Conservation (phyloP, 2,113 vertebrate genomes). For the Microcebus lehilahytsara region DNA sequence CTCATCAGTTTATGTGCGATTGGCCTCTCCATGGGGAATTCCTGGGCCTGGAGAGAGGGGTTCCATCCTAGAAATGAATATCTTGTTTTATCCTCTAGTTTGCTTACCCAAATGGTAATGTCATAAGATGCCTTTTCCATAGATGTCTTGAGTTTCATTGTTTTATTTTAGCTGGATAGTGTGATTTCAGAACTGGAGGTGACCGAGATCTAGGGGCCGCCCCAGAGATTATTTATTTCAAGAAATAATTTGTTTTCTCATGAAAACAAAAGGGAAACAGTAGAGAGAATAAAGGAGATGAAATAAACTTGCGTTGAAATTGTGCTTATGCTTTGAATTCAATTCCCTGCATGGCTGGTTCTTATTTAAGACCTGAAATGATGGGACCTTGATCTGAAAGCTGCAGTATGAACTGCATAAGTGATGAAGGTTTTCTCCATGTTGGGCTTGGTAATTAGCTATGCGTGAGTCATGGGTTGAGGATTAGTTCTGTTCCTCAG, state of each 20-base stretch:
- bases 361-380: slow-evolving; percentile 35
- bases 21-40: neutral
- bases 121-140: neutral
- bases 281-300: neutral
- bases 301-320: slow-evolving; percentile 35
- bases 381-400: slow-evolving; percentile 17
- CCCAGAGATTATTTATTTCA: neutral
- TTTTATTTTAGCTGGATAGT: neutral
- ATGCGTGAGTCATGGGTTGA: slow-evolving; percentile 2
- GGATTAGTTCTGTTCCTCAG: slow-evolving; percentile 67
- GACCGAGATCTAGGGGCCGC: neutral
- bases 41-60: neutral
- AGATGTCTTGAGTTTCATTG: neutral
- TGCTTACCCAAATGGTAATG: neutral
- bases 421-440: neutral
- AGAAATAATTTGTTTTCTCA: slow-evolving; percentile 43
- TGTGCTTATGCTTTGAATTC: slow-evolving; percentile 35
- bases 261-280: slow-evolving; percentile 3
- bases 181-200: neutral
- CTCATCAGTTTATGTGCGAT: neutral
- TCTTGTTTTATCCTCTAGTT: neutral
- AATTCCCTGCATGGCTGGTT: slow-evolving; percentile 47
- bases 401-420: neutral
- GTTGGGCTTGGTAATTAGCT: slow-evolving; percentile 46
- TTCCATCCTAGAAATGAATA: neutral